Percentiles rank a stretch among this genome's conserved stretches.
These are phyloP conservation scores for Nothoprocta perdicaria DNA, from an alignment of 2,113 vertebrate genomes.

Conservation along the genomic window DNA sequence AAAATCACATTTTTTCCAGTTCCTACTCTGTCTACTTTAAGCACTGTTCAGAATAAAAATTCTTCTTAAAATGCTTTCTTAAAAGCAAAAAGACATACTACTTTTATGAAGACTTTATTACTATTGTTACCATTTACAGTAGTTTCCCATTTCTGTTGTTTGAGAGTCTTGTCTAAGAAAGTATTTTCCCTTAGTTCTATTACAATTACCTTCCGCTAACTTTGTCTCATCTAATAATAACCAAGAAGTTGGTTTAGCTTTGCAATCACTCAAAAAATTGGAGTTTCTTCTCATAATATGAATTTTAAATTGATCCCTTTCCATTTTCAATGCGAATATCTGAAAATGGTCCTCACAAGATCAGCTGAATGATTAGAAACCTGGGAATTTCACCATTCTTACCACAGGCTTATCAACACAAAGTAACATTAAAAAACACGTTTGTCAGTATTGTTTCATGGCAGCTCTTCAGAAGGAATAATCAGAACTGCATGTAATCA, in stretches of 20 bases:
- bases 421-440: neutral
- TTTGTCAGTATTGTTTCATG: neutral
- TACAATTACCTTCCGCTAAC: neutral
- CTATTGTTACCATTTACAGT: neutral
- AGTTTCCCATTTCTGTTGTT: neutral
- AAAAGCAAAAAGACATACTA: neutral
- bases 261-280: neutral
- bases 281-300: neutral
- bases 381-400: neutral
- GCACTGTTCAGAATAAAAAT: neutral
- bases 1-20: neutral
- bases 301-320: neutral
- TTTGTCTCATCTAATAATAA: slow-evolving; percentile 21
- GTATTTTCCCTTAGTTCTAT: neutral
- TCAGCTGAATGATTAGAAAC: neutral
- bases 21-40: neutral
- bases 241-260: neutral
- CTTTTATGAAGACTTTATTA: neutral
- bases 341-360: neutral
- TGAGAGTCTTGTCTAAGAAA: neutral
- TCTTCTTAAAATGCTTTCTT: neutral
- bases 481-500: neutral
- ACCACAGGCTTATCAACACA: neutral
- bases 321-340: neutral
- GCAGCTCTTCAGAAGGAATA: neutral